phyloP scores from a whole-genome alignment of 2,113 vertebrate genomes.

The Clarias macrocephalus region DNA sequence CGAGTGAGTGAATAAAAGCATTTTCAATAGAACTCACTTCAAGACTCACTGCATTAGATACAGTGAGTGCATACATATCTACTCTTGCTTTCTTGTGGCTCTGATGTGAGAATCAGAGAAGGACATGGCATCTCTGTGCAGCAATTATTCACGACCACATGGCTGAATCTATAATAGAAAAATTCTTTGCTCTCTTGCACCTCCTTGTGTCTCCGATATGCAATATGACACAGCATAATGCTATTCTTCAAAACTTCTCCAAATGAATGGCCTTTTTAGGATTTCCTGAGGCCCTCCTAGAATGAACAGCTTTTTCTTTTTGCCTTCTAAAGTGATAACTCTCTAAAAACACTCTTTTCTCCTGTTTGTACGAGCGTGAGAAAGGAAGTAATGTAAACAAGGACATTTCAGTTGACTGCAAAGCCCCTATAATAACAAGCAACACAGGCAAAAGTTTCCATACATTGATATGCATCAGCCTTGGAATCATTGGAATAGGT shows the following conservation, averaged over 20 bases:
- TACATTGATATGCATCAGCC: not conserved
- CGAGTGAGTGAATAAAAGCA: not conserved
- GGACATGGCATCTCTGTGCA: not conserved
- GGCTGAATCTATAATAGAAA: not conserved
- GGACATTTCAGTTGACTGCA: not conserved
- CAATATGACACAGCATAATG: constrained; percentile 47
- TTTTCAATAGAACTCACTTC: not conserved
- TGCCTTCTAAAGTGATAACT: not conserved
- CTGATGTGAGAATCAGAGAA: not conserved
- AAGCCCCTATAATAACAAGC: constrained; percentile 7
- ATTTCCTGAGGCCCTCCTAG: not conserved
- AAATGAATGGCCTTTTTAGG: not conserved
- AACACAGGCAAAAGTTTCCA: not conserved
- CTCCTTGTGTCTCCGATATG: constrained; percentile 7
- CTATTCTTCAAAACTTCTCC: not conserved
- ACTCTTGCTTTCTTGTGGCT: not conserved
- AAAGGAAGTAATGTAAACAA: not conserved
- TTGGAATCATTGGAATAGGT: not conserved
- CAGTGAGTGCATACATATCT: not conserved
- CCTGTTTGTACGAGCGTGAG: not conserved
- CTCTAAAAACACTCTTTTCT: not conserved
- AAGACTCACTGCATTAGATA: too few relatives aligned
- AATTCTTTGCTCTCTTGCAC: constrained; percentile 14
- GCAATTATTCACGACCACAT: not conserved
- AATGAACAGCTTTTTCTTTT: not conserved